Evolutionary conservation across 2,888 invertebrate genomes (phyloP), one percentile per base, ranked within the genome.

Genomic region (Cerastis rubricosa): DNA sequence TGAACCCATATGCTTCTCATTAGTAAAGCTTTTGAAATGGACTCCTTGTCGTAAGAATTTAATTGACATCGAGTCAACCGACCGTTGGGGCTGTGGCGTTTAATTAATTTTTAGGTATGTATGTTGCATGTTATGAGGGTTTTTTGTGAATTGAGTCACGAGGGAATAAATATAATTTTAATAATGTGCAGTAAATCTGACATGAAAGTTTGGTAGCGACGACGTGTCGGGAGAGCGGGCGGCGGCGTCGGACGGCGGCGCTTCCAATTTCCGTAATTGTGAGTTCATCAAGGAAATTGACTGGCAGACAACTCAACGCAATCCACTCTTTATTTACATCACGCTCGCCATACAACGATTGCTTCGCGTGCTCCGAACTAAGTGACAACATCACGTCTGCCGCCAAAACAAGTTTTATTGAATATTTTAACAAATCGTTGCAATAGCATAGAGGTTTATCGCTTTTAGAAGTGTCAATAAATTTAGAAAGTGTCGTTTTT

Each of bases 271-370:
- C 94, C 95, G 94, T 95, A 95, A 96, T 95, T 95, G 95, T 95
- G 92, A 94, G 92, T 95, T 95, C 94, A 95, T 96, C 95, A 95
- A 95, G 94, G 95, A 95, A 96, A 95, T 95, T 95, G 95, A 94
- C 93, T 94, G 91, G 91, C 92, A 94, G 94, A 93, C 93, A 93
- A 92, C 92, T 92, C 91, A 90, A 91, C 90, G 91, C 92, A 91
- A 92, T 92, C 90, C 90, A 92, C 90, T 93, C 90, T 91, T 92
- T 93, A 93, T 92, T 93, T 92, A 91, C 91, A 91, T 90, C 90
- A 91, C 88, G 90, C 89, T 86, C 87, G 81, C 87, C 84, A 88
- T 90, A 89, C 90, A 90, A 85, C 88, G 90, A 90, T 90, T 88
- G 91, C 86, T 89, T 90, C 80, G 90, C 88, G 88, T 92, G 90